These are phyloP conservation scores for Burhinus oedicnemus DNA, from an alignment of 2,113 vertebrate genomes.

Conservation along the genomic window DNA sequence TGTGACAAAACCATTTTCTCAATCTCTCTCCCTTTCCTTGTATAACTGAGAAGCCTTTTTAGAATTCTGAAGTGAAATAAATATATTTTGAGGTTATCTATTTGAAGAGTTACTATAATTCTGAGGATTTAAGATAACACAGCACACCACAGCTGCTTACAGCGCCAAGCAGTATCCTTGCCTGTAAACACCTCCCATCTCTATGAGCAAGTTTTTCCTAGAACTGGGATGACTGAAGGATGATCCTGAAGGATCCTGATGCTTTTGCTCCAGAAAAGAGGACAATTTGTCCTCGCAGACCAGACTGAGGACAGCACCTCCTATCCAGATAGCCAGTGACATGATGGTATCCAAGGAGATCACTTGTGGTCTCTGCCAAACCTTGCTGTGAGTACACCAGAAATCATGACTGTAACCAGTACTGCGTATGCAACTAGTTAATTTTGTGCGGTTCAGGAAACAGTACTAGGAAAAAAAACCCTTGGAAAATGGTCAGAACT, in stretches of 20 bases:
- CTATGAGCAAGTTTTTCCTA: neutral
- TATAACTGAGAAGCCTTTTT: neutral
- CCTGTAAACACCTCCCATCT: neutral
- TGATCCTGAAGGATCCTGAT: neutral
- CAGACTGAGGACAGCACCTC: neutral
- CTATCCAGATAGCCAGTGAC: neutral
- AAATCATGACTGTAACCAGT: neutral
- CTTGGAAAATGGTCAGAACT: neutral
- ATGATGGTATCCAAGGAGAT: neutral
- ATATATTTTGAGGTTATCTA: neutral
- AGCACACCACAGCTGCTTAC: neutral
- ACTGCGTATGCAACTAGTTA: rapidly evolving
- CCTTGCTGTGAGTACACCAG: neutral
- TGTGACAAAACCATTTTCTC: neutral
- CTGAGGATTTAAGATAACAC: neutral
- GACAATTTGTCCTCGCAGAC: neutral
- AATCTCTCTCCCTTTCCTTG: neutral
- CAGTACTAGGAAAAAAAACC: too few species aligned
- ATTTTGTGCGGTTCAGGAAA: too few species aligned
- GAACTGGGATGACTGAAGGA: neutral
- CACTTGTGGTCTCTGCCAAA: neutral
- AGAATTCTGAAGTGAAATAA: neutral
- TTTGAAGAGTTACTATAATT: neutral
- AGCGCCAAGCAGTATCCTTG: neutral
- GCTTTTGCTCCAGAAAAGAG: neutral